Evolutionary conservation across 1,140 invertebrate genomes (phyloP).

Genomic region (Nephotettix cincticeps): DNA sequence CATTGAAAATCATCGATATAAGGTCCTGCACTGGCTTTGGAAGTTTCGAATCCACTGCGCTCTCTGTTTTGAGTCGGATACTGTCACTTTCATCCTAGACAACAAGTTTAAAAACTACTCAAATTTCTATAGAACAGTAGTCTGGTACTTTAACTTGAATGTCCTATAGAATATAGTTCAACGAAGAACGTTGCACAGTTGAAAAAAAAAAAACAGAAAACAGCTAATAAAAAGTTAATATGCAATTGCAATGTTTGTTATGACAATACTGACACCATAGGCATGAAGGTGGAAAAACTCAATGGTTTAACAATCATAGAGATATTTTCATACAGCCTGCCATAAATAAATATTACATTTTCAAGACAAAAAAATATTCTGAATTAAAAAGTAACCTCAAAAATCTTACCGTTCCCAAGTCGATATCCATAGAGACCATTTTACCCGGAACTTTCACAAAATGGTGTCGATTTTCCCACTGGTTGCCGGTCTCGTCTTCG

Average conservation of each 20-base stretch:
- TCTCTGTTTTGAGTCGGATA: conserved; percentile 33
- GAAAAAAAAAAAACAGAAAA: too few species aligned
- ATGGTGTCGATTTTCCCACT: conserved; percentile 63
- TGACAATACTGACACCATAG: too few species aligned
- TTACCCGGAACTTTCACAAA: conserved; percentile 80
- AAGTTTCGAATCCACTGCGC: conserved; percentile 64
- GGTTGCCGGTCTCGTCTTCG: conserved; percentile 83
- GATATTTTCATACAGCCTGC: too few species aligned
- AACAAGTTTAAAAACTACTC: conserved; percentile 5
- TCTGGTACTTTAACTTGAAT: neutral
- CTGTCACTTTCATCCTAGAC: conserved; percentile 31
- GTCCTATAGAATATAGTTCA: too few species aligned
- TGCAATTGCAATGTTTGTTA: too few species aligned
- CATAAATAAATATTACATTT: too few species aligned
- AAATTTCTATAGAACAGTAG: neutral
- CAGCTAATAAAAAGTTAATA: too few species aligned
- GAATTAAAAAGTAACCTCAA: neutral
- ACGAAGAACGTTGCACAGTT: too few species aligned
- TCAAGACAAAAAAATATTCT: neutral
- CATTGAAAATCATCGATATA: conserved; percentile 86
- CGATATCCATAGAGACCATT: conserved; percentile 89
- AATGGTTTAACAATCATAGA: too few species aligned
- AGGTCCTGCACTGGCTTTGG: conserved; percentile 77
- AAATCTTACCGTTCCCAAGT: conserved; percentile 66
- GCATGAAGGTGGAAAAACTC: too few species aligned